Conservation (phyloP, 2,888 invertebrate species). For the Nomada flava region DNA sequence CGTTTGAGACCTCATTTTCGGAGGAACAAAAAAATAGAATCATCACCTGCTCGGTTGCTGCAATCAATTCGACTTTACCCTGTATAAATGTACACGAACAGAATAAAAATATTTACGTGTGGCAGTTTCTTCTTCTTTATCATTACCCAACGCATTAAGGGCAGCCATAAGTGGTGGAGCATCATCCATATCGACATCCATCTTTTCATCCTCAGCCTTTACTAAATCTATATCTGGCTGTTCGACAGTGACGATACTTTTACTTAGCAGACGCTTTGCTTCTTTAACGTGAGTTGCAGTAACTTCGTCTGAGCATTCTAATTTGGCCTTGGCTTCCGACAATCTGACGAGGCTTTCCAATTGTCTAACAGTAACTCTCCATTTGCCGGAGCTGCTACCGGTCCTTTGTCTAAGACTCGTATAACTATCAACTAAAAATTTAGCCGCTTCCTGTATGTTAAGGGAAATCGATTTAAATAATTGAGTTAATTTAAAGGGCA, state of each 20-base stretch:
- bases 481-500: background rate
- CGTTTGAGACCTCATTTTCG: too few species aligned
- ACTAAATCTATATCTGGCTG: slow-evolving; percentile 93
- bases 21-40: too few species aligned
- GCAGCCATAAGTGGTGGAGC: slow-evolving; percentile 80
- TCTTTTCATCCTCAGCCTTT: slow-evolving; percentile 45
- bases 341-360: slow-evolving; percentile 97
- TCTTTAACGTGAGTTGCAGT: slow-evolving; percentile 95
- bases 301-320: slow-evolving; percentile 97
- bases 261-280: slow-evolving; percentile 95
- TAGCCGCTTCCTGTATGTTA: slow-evolving; percentile 89
- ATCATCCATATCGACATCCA: slow-evolving; percentile 84
- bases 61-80: background rate
- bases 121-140: slow-evolving; percentile 35
- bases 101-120: slow-evolving; percentile 52
- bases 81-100: background rate
- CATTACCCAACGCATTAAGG: slow-evolving; percentile 64
- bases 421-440: slow-evolving; percentile 95
- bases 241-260: slow-evolving; percentile 98
- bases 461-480: slow-evolving; percentile 8
- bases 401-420: slow-evolving; percentile 94
- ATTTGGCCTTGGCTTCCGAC: slow-evolving; percentile 97
- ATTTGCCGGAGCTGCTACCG: slow-evolving; percentile 89
- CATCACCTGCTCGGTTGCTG: too few species aligned
- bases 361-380: slow-evolving; percentile 99